These are phyloP conservation scores for Oryzias sinensis DNA, from an alignment of 2,797 vertebrate genomes.

Conservation along the genomic window DNA sequence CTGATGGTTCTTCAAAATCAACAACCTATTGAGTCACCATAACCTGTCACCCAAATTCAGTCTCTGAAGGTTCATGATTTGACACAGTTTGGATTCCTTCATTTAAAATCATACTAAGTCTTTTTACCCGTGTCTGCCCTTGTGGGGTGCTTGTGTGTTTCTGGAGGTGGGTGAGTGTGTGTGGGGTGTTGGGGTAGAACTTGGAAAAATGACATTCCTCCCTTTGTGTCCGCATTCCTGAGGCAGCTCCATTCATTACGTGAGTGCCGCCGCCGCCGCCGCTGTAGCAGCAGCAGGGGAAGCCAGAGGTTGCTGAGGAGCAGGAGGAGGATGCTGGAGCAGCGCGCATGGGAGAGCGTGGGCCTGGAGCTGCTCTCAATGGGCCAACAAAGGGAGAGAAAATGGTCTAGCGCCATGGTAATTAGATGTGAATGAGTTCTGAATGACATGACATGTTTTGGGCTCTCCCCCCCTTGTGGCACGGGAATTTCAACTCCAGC, in stretches of 20 bases:
- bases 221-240: constrained; percentile 82
- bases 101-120: constrained; percentile 28
- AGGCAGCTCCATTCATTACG: constrained; percentile 76
- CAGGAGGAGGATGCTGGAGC: constrained; percentile 67
- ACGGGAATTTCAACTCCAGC: constrained; percentile 64
- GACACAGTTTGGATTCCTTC: constrained; percentile 17
- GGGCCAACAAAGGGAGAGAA: constrained; percentile 76
- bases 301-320: constrained; percentile 65
- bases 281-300: constrained; percentile 73
- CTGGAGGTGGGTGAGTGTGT: constrained; percentile 11
- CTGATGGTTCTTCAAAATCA: background rate
- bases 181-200: constrained; percentile 49
- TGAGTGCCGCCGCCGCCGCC: constrained; percentile 31
- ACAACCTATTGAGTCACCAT: too few relatives aligned
- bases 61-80: background rate
- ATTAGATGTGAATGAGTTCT: constrained; percentile 73
- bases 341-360: constrained; percentile 70
- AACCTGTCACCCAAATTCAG: background rate
- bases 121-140: constrained; percentile 68
- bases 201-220: constrained; percentile 80
- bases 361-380: constrained; percentile 70
- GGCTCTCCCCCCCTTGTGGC: constrained; percentile 33
- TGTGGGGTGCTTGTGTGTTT: constrained; percentile 54
- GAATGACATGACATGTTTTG: constrained; percentile 65
- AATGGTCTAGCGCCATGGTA: constrained; percentile 74